Conservation (phyloP, 2,113 vertebrate genomes). For the Rhabdomys dilectus region DNA sequence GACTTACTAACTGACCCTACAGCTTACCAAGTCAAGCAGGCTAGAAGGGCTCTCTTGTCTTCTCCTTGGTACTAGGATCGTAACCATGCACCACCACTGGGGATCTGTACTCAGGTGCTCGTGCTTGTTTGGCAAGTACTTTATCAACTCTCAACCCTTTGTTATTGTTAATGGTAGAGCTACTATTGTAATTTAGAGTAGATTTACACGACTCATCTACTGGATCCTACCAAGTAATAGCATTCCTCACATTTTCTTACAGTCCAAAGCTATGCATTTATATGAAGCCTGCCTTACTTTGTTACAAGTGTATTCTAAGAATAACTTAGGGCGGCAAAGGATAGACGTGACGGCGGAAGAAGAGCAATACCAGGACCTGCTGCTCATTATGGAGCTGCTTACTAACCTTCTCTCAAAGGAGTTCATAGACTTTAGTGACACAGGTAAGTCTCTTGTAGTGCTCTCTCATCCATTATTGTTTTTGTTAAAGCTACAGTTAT, state of each 20-base stretch:
- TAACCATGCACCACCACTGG: neutral
- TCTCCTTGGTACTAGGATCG: neutral
- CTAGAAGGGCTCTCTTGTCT: neutral
- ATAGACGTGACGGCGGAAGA: slow-evolving; percentile 96
- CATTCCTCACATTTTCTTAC: slow-evolving; percentile 73
- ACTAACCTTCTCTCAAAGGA: slow-evolving; percentile 99
- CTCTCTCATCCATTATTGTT: neutral
- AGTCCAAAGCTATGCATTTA: slow-evolving; percentile 99
- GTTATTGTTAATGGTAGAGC: neutral
- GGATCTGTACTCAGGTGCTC: neutral
- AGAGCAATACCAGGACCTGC: slow-evolving; percentile 98
- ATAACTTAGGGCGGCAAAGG: slow-evolving; percentile 95
- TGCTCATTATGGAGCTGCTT: slow-evolving; percentile 99
- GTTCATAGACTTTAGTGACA: slow-evolving; percentile 99
- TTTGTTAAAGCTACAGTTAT: neutral
- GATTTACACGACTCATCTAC: neutral
- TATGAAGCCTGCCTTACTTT: slow-evolving; percentile 98
- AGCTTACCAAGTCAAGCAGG: neutral
- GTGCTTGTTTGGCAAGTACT: neutral
- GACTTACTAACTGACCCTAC: neutral
- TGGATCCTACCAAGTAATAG: neutral
- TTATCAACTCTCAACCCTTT: neutral
- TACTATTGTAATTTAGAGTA: neutral
- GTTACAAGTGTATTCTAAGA: slow-evolving; percentile 98
- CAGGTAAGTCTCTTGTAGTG: slow-evolving; percentile 87